A percentile compares a stretch with the other conserved stretches of the same genome.
These are phyloP conservation scores for Epinephelus lanceolatus DNA, from an alignment of 2,113 vertebrate species.

Conservation along the genomic window DNA sequence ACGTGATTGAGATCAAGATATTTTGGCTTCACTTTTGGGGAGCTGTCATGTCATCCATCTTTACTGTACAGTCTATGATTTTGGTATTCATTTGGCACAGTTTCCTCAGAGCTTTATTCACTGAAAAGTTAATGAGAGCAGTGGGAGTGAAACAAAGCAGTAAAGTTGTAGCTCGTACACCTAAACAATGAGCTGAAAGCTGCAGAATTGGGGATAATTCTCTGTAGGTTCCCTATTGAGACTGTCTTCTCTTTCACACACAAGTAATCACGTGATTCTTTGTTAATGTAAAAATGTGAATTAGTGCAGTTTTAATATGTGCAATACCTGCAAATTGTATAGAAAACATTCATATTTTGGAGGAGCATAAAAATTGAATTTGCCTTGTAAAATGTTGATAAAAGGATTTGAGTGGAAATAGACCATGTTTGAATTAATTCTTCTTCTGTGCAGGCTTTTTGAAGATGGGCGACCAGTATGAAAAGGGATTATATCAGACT, in stretches of 20 bases:
- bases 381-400: constrained; percentile 26
- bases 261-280: neutral
- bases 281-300: neutral
- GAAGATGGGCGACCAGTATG: constrained; percentile 38
- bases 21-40: no score
- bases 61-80: no score
- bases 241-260: neutral
- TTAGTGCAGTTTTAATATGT: neutral
- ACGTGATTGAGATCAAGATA: no score
- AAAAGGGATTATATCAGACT: constrained; percentile 62
- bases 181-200: neutral
- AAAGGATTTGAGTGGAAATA: constrained; percentile 53
- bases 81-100: neutral
- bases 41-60: no score
- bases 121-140: neutral
- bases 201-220: neutral
- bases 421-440: constrained; percentile 43
- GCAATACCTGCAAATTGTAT: constrained; percentile 5
- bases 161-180: neutral
- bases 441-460: constrained; percentile 31
- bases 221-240: neutral
- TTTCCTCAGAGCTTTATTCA: neutral
- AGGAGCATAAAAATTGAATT: constrained; percentile 10
- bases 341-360: neutral
- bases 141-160: neutral